Base-by-base conservation (phyloP, 2,888 invertebrate species). In the Allolobophora icterica region DNA sequence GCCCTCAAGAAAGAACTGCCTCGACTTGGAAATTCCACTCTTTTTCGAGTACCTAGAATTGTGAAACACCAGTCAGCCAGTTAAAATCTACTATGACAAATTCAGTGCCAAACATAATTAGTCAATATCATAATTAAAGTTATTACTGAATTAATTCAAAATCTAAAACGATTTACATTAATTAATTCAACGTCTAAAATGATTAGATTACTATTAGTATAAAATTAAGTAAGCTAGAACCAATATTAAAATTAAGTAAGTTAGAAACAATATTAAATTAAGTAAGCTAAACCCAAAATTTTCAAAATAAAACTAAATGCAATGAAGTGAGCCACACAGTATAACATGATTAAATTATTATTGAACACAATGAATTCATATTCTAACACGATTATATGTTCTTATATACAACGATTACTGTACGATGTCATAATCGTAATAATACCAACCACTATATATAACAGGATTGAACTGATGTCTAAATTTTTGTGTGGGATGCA, bases 1-100 rank as follows among this genome's bases (percentile, higher is more conserved):
- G 11, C 97, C 97, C 94, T 99, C 98, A 95, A 97, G 99, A 95
- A 99, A 99, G 96, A 98, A 97, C 94, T 98, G 98, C 92, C 99
- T 96, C 0, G 98, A 98, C 93, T 98, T 96, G 0, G 98, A 98
- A 90, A 99, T 97, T 91, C 94, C 94, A 84, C 94, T 94, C 83
- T 94, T 94, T 21, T 94, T 94, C 5, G 95, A 94, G 93, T 96
- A 96, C 92, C 96, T 96, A 92, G 92, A 94, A 90, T 94, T 92
- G 35, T 17, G 15, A 34, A 90, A 35, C 84, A 84, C 45, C 17
- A 90, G 84, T 83, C 52, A 21, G 52, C 19, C 33, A 21, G 40
- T 89, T 45, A 21, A 34, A 89, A 33, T 33, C 42, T 89, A 38
- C 8, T 24, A n/a, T 5, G 34, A 33, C 11, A 11, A 71, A n/a